phyloP scores from a whole-genome alignment of 2,113 vertebrate species.

The Hippocampus guttulatus region DNA sequence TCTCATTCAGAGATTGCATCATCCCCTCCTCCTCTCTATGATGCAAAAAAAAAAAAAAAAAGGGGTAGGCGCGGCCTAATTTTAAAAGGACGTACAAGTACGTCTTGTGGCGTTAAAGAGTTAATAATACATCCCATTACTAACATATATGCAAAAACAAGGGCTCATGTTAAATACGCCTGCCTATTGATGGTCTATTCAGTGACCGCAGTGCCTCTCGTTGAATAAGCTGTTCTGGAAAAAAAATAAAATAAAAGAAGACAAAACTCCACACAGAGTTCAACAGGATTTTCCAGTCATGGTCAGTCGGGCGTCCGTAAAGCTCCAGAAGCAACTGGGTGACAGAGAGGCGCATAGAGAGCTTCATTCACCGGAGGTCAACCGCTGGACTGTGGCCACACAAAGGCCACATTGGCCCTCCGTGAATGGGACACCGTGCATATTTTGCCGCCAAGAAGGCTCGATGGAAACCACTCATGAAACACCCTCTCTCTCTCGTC shows the following conservation, averaged over 20 bases:
- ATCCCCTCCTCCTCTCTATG: no score
- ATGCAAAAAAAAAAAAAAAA: no score
- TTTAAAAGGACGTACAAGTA: no score
- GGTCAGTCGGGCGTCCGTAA: constrained; percentile 28
- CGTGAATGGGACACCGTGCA: constrained; percentile 53
- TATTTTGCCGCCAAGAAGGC: constrained; percentile 42
- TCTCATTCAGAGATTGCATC: no score
- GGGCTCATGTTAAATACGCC: not conserved
- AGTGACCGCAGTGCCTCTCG: not conserved
- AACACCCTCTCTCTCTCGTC: not conserved
- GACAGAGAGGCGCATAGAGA: constrained; percentile 61
- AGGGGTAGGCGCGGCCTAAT: no score
- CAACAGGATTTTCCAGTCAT: constrained; percentile 49
- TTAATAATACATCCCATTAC: no score
- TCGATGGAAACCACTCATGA: constrained; percentile 17
- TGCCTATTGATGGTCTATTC: constrained; percentile 1
- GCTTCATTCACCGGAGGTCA: constrained; percentile 34
- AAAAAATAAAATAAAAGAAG: constrained; percentile 21
- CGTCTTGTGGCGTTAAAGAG: no score
- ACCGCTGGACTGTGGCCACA: constrained; percentile 56
- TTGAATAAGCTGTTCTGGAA: constrained; percentile 53
- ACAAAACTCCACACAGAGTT: constrained; percentile 25
- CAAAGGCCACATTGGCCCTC: constrained; percentile 52
- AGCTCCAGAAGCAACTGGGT: constrained; percentile 53
- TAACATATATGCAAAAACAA: not conserved